phyloP scores from a whole-genome alignment of 2,797 vertebrate species.

The Apogon hyalosoma region DNA sequence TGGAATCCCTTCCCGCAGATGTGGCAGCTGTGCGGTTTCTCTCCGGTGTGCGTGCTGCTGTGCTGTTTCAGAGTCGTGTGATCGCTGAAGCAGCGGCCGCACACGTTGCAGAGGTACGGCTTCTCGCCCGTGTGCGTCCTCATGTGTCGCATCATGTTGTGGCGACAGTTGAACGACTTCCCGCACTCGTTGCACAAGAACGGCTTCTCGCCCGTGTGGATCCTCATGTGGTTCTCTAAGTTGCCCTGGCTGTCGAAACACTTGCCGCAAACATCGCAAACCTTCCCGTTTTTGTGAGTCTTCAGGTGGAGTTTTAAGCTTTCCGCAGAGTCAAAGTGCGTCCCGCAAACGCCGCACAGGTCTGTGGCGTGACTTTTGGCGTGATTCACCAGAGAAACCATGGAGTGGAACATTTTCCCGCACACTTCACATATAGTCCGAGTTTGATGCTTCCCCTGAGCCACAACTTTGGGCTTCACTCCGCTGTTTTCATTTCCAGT shows the following conservation, averaged over 20 bases:
- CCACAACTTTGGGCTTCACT: rapidly evolving
- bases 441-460: constrained; percentile 1
- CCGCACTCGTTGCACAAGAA: constrained; percentile 69
- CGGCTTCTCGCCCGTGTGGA: constrained; percentile 75
- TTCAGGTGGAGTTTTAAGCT: constrained; percentile 58
- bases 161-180: constrained; percentile 72
- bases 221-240: constrained; percentile 72
- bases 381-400: constrained; percentile 66
- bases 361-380: constrained; percentile 54
- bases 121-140: constrained; percentile 74
- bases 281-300: constrained; percentile 64
- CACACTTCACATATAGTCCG: constrained; percentile 59
- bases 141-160: constrained; percentile 74
- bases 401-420: constrained; percentile 62
- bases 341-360: constrained; percentile 45
- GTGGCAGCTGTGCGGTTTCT: constrained; percentile 60
- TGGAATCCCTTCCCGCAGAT: constrained; percentile 64
- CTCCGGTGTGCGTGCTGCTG: constrained; percentile 54
- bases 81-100: constrained; percentile 69
- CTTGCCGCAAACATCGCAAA: constrained; percentile 73
- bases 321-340: constrained; percentile 20
- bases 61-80: constrained; percentile 61
- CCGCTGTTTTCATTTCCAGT: rapidly evolving
- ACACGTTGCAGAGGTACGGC: constrained; percentile 65
- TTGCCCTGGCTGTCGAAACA: constrained; percentile 63